Conservation (phyloP, 2,797 vertebrate species). For the Melanotaenia boesemani region DNA sequence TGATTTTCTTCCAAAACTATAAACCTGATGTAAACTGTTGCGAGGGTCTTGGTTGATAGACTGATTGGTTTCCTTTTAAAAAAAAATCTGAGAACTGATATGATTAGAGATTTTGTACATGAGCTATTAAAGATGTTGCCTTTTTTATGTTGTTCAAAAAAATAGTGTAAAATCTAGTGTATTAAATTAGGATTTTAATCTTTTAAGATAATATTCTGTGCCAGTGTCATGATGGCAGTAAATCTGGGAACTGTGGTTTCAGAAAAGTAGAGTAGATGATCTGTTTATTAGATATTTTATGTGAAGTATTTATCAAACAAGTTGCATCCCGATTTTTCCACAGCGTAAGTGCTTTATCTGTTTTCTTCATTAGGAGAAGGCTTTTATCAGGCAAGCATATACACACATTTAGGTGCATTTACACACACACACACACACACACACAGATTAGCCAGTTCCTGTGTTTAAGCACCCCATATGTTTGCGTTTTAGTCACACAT, state of each 20-base stretch:
- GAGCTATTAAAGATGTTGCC: slow-evolving; percentile 19
- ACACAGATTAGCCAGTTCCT: slow-evolving; percentile 80
- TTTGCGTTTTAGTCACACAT: slow-evolving; percentile 87
- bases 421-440: slow-evolving; percentile 54
- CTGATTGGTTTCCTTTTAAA: neutral
- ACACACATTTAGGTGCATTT: slow-evolving; percentile 30
- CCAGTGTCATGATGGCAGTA: slow-evolving; percentile 39
- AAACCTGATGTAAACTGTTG: slow-evolving; percentile 1
- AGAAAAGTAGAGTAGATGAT: slow-evolving; percentile 72
- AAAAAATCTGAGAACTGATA: neutral
- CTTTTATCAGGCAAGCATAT: slow-evolving; percentile 43
- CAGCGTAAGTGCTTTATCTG: slow-evolving; percentile 69
- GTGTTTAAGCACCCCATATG: slow-evolving; percentile 84
- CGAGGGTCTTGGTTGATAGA: neutral
- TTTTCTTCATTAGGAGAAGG: slow-evolving; percentile 77
- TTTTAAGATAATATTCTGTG: slow-evolving; percentile 8
- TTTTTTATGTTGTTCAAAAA: slow-evolving; percentile 21
- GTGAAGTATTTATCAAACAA: slow-evolving; percentile 69
- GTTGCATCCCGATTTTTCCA: slow-evolving; percentile 62
- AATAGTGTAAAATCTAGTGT: slow-evolving; percentile 48
- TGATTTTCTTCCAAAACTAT: neutral
- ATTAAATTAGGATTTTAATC: slow-evolving; percentile 41
- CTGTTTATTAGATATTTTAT: slow-evolving; percentile 83
- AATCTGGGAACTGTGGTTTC: slow-evolving; percentile 52
- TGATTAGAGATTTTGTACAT: neutral